A percentile compares a stretch with the other conserved stretches of the same genome.
These are phyloP conservation scores for Bufotes viridis DNA, from an alignment of 2,797 vertebrate genomes.

Conservation along the genomic window DNA sequence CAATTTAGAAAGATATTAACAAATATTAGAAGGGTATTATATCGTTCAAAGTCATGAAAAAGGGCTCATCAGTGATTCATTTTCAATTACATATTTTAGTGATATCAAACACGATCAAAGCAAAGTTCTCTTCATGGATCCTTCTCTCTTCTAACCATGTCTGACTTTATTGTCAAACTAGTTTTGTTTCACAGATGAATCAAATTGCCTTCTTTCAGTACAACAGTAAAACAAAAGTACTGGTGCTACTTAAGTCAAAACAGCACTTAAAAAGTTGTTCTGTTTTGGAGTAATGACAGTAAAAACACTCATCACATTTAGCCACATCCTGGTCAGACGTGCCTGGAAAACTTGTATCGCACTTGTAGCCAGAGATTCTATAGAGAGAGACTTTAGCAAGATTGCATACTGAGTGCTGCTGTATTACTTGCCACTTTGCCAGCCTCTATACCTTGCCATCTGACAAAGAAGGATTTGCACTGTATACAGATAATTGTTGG, in stretches of 20 bases:
- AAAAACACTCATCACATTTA: too few relatives aligned
- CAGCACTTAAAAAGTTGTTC: too few relatives aligned
- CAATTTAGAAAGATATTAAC: slow-evolving; percentile 34
- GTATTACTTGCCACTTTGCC: too few relatives aligned
- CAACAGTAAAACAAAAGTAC: background rate
- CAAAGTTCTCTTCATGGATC: slow-evolving; percentile 5
- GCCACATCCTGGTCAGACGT: too few relatives aligned
- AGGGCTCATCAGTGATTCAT: slow-evolving; percentile 35
- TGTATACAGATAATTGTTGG: too few relatives aligned
- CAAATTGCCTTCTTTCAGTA: background rate
- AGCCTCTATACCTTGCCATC: too few relatives aligned
- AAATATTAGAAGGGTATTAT: slow-evolving; percentile 43
- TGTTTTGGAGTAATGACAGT: too few relatives aligned
- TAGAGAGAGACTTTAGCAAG: too few relatives aligned
- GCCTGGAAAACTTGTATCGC: too few relatives aligned
- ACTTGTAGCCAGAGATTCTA: too few relatives aligned
- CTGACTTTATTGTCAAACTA: slow-evolving; percentile 27
- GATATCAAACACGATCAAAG: slow-evolving; percentile 38
- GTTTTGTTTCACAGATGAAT: slow-evolving; percentile 6
- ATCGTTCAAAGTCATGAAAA: slow-evolving; percentile 23
- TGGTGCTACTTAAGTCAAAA: background rate
- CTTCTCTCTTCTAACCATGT: slow-evolving; percentile 24
- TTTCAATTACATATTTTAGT: slow-evolving; percentile 46
- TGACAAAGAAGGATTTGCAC: too few relatives aligned
- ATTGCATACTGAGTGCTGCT: too few relatives aligned